Evolutionary conservation across 2,113 vertebrate species (phyloP).

Genomic region (Erythrolamprus reginae): DNA sequence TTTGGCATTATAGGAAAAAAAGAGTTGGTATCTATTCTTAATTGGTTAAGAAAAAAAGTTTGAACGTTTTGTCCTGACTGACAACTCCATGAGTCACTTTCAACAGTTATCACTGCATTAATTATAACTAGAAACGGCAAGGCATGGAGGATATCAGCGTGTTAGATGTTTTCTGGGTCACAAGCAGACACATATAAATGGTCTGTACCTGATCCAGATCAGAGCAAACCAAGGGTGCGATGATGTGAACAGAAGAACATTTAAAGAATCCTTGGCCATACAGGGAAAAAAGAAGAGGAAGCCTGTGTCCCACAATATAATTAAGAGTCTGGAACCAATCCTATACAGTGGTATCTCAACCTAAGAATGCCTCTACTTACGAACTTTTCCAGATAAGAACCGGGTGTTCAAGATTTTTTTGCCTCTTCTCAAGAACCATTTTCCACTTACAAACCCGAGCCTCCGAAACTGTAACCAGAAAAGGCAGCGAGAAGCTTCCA

Average conservation of each 20-base stretch:
- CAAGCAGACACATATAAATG: neutral
- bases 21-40: neutral
- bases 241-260: neutral
- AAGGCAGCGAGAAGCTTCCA: no score
- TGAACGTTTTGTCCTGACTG: slow-evolving; percentile 4
- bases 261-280: neutral
- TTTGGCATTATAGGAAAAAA: neutral
- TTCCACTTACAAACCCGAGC: no score
- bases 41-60: neutral
- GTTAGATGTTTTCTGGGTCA: neutral
- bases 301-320: slow-evolving; percentile 8
- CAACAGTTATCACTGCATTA: slow-evolving; percentile 16
- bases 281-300: neutral
- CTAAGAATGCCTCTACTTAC: no score
- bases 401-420: no score
- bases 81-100: slow-evolving; percentile 3
- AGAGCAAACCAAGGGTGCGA: neutral
- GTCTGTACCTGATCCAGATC: neutral
- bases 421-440: no score
- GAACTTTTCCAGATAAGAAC: no score
- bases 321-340: slow-evolving; percentile 35
- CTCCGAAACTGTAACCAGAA: no score
- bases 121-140: neutral
- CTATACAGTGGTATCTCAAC: no score
- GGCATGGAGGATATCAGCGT: neutral